Percentiles rank a stretch among this genome's conserved stretches.
phyloP scores from a whole-genome alignment of 2,888 invertebrate species.

The Spisula subtruncata region DNA sequence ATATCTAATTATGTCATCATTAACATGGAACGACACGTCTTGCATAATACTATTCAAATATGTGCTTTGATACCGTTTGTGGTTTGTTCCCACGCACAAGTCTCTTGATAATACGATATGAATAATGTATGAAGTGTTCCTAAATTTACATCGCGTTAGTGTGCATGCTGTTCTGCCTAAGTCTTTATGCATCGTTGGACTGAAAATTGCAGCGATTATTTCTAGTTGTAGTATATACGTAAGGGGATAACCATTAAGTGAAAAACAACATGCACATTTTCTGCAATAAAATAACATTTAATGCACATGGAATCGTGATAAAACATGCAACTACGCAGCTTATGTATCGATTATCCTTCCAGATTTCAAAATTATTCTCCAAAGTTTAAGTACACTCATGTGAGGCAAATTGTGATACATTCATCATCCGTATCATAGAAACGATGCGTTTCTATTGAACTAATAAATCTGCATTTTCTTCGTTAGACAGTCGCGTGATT shows the following conservation, averaged over 20 bases:
- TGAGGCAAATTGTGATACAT: background rate
- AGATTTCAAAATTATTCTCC: background rate
- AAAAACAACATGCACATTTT: background rate
- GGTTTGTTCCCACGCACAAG: no score
- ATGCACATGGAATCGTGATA: background rate
- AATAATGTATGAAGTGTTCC: no score
- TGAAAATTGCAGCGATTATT: no score
- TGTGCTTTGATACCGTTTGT: no score
- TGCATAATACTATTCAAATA: no score
- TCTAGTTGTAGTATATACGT: background rate
- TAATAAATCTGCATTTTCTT: background rate
- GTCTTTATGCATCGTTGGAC: no score
- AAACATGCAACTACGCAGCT: background rate
- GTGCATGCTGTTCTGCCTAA: no score
- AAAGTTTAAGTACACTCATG: background rate
- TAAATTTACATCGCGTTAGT: no score
- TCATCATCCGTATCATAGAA: no score
- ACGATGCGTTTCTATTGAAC: background rate
- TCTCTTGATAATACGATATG: no score
- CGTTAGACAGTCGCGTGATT: background rate
- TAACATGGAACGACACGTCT: no score
- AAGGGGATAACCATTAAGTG: background rate
- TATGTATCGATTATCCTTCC: conserved; percentile 3
- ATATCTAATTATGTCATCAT: no score
- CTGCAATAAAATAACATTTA: background rate